Conservation (phyloP, 2,888 invertebrate species). For the Agonum fuliginosum region DNA sequence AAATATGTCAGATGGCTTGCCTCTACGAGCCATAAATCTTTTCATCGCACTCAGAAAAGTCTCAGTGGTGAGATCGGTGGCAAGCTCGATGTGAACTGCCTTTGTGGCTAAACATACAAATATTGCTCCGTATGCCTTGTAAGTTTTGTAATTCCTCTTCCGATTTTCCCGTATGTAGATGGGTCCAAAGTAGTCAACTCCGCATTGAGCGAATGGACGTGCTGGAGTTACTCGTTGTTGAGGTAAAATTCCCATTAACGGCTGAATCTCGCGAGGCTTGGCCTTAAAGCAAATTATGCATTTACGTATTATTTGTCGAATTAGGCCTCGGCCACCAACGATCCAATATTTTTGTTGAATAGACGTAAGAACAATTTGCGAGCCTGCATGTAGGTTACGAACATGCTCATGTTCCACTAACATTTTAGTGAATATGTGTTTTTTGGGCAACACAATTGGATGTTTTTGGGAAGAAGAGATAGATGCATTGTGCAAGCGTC, state of each 20-base stretch:
- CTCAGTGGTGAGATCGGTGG: slow-evolving; percentile 58
- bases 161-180: slow-evolving; percentile 61
- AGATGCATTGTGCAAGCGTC: slow-evolving; percentile 50
- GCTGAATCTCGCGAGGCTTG: slow-evolving; percentile 58
- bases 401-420: slow-evolving; percentile 62
- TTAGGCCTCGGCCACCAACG: slow-evolving; percentile 49
- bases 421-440: slow-evolving; percentile 53
- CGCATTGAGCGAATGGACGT: slow-evolving; percentile 61
- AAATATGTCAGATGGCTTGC: slow-evolving; percentile 31
- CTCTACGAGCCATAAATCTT: slow-evolving; percentile 59
- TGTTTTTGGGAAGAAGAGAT: slow-evolving; percentile 59
- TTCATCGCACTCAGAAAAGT: slow-evolving; percentile 52
- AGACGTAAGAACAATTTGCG: slow-evolving; percentile 56
- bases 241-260: slow-evolving; percentile 66
- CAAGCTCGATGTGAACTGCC: slow-evolving; percentile 62
- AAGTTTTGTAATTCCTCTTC: slow-evolving; percentile 56
- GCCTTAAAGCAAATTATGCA: slow-evolving; percentile 61
- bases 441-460: slow-evolving; percentile 56
- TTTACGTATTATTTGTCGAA: slow-evolving; percentile 45
- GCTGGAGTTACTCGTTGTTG: slow-evolving; percentile 49
- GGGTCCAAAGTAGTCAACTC: slow-evolving; percentile 64
- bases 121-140: slow-evolving; percentile 63
- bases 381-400: slow-evolving; percentile 61
- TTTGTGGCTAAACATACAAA: slow-evolving; percentile 63
- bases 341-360: slow-evolving; percentile 60